These are phyloP conservation scores for Brachionichthys hirsutus DNA, from an alignment of 2,113 vertebrate genomes.

Conservation along the genomic window DNA sequence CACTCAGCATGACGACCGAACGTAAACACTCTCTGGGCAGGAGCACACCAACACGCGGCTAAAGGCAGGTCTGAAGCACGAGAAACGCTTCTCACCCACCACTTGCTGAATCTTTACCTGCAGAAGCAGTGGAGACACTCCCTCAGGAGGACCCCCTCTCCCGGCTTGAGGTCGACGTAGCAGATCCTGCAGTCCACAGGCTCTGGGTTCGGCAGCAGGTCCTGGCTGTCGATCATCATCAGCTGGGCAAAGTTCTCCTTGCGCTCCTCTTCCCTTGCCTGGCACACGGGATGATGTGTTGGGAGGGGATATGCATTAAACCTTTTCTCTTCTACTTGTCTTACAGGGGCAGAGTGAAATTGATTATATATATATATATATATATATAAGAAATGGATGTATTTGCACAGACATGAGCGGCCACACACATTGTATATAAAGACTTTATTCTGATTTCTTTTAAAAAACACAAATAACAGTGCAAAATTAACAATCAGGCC, in stretches of 20 bases:
- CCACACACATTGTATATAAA: constrained; percentile 22
- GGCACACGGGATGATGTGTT: constrained; percentile 26
- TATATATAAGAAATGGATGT: background rate
- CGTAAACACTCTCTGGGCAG: constrained; percentile 80
- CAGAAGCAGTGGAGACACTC: constrained; percentile 89
- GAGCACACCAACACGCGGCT: background rate
- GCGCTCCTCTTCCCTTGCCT: constrained; percentile 82
- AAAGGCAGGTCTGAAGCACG: background rate
- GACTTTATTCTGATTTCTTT: constrained; percentile 49
- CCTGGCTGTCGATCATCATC: constrained; percentile 79
- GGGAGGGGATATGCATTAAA: background rate
- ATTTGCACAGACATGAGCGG: too few species aligned
- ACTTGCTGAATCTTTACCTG: constrained; percentile 56
- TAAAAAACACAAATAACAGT: constrained; percentile 32
- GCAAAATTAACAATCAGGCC: constrained; percentile 33
- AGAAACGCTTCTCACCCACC: too few species aligned
- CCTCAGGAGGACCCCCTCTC: constrained; percentile 81
- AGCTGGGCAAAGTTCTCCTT: constrained; percentile 80
- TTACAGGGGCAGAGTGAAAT: background rate
- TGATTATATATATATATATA: background rate
- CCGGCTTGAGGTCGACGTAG: constrained; percentile 74
- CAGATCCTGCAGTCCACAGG: constrained; percentile 84
- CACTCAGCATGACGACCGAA: constrained; percentile 82
- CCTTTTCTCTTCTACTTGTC: background rate
- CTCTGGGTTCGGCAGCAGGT: constrained; percentile 82